phyloP scores from a whole-genome alignment of 2,888 invertebrate genomes.

The Gibbula magus region DNA sequence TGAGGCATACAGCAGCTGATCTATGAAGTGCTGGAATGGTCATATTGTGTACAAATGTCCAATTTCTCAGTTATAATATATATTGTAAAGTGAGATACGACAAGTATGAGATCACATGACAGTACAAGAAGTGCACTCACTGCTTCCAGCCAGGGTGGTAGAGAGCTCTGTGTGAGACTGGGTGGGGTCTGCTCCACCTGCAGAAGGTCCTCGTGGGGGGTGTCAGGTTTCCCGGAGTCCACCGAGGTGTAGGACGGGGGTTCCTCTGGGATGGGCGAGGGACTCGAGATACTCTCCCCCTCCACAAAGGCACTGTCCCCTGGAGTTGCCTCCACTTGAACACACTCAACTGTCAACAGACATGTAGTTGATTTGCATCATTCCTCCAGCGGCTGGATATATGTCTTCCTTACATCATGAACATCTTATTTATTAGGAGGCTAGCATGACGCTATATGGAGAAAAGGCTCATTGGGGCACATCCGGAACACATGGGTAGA shows the following conservation, averaged over 20 bases:
- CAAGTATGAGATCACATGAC: too few species aligned
- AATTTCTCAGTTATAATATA: not conserved
- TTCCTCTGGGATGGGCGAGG: not conserved
- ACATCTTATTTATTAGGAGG: too few species aligned
- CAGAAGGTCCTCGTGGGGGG: constrained; percentile 39
- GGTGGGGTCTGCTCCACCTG: constrained; percentile 22
- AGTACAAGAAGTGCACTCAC: constrained; percentile 33
- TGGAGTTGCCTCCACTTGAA: constrained; percentile 7
- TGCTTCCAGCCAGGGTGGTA: constrained; percentile 54
- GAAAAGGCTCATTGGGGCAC: too few species aligned
- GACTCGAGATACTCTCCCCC: not conserved
- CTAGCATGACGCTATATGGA: too few species aligned
- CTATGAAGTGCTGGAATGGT: not conserved
- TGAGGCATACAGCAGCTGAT: not conserved
- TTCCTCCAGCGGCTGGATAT: too few species aligned
- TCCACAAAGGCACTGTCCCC: constrained; percentile 29
- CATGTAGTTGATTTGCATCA: too few species aligned
- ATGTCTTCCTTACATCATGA: too few species aligned
- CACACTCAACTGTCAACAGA: not conserved
- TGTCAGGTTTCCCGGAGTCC: constrained; percentile 51
- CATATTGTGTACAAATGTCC: not conserved
- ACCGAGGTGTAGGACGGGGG: not conserved
- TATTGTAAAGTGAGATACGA: too few species aligned
- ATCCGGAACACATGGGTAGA: too few species aligned
- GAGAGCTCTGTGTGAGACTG: constrained; percentile 17